Conservation (phyloP, 2,113 vertebrate species). For the Hyperopisus bebe region DNA sequence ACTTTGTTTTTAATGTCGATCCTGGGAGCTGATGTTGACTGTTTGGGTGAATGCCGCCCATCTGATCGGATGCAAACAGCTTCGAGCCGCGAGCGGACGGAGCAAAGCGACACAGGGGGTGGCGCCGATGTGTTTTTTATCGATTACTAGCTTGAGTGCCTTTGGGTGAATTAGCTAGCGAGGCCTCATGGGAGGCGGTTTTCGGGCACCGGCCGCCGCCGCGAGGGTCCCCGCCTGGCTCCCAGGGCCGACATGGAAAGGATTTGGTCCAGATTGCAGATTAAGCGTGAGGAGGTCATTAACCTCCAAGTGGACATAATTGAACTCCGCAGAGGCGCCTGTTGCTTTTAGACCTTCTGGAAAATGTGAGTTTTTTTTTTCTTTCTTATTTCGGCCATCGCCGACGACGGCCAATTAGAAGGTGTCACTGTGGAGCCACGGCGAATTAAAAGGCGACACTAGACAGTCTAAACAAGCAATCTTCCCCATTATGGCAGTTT, state of each 20-base stretch:
- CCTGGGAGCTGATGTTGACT: neutral
- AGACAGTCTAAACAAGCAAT: slow-evolving; percentile 91
- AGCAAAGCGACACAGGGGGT: neutral
- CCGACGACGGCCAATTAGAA: slow-evolving; percentile 81
- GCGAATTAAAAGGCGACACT: slow-evolving; percentile 79
- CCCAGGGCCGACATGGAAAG: slow-evolving; percentile 42
- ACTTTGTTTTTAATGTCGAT: neutral
- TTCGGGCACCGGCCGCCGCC: too few species aligned
- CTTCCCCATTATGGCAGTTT: slow-evolving; percentile 76
- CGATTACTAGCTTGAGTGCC: neutral
- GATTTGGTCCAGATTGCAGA: slow-evolving; percentile 62
- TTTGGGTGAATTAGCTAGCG: neutral
- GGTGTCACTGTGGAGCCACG: slow-evolving; percentile 88
- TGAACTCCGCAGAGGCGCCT: slow-evolving; percentile 65
- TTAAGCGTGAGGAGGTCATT: slow-evolving; percentile 75
- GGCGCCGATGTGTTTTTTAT: neutral
- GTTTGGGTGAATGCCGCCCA: neutral
- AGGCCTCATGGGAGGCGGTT: neutral
- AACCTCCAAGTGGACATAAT: slow-evolving; percentile 78
- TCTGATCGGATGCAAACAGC: neutral
- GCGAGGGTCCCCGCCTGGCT: neutral
- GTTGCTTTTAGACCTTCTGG: slow-evolving; percentile 71
- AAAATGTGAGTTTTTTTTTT: slow-evolving; percentile 83
- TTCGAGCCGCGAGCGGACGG: neutral
- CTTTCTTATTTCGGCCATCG: neutral